Conservation (phyloP, 2,888 invertebrate species). For the Sthenelais limicola region DNA sequence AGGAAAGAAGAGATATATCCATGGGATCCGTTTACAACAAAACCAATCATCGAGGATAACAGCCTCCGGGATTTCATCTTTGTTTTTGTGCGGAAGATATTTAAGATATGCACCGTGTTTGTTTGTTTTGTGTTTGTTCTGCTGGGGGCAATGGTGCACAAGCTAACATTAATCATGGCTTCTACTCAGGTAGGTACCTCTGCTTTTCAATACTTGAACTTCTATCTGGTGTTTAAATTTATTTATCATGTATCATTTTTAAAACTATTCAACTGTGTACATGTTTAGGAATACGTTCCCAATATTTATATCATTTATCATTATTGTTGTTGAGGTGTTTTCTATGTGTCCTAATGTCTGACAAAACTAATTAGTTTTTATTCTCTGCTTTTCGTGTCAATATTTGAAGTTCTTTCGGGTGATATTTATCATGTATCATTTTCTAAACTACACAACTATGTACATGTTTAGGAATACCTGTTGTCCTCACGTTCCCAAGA, state of each 20-base stretch:
- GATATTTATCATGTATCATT: too few species aligned
- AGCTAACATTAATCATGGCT: constrained; percentile 15
- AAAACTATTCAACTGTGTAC: not conserved
- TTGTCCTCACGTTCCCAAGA: too few species aligned
- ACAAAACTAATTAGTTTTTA: not conserved
- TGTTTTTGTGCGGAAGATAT: constrained; percentile 2
- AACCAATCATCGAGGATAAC: not conserved
- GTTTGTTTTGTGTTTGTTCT: constrained; percentile 6
- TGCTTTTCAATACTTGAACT: not conserved
- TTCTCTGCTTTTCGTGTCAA: too few species aligned
- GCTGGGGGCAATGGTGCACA: constrained; percentile 11
- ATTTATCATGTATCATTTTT: not conserved
- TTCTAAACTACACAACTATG: too few species aligned
- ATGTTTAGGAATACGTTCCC: not conserved
- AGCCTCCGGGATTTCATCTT: not conserved
- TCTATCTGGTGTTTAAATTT: too few species aligned
- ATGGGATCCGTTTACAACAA: constrained; percentile 15
- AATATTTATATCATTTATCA: too few species aligned
- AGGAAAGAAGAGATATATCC: not conserved
- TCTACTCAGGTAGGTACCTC: constrained; percentile 10
- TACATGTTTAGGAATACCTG: too few species aligned
- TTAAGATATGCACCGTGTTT: constrained; percentile 15
- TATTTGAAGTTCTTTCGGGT: too few species aligned
- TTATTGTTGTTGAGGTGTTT: too few species aligned
- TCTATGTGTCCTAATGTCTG: too few species aligned